Evolutionary conservation across 2,113 vertebrate genomes (phyloP), one percentile per base, ranked within the genome.

Genomic region (Dascyllus trimaculatus): DNA sequence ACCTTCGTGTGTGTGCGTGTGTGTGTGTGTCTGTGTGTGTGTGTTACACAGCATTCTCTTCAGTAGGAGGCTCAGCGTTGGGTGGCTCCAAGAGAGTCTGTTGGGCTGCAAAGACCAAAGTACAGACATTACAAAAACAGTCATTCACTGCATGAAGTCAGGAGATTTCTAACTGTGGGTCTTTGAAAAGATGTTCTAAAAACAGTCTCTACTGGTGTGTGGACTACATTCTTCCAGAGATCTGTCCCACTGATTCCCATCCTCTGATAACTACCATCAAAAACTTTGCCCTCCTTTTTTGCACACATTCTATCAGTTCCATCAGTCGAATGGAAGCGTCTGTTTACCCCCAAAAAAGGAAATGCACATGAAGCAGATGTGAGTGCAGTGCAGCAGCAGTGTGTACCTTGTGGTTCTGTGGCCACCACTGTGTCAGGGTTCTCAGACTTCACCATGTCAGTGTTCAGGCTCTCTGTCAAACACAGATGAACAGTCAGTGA

Each of bases 361-460:
- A 35, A 35, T 35, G 32, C 32, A 35, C 9, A 10, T 35, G 7
- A 35, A 35, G 32, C 2, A 35, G 32, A 35, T 35, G 32, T 35
- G 32, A 35, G 32, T 35, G 8, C 7, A 35, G 32, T 51, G 14
- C 8, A 15, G 60, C 13, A 5, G 11, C 14, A 10, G n/a, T n/a
- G 18, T 11, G 60, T 57, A 99, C 98, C 97, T 96, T 97, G 96
- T 32, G 97, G 97, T 21, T 99, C 97, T 88, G 97, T 95, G 21
- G 96, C 95, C 11, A 97, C 95, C 0, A 98, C 96, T 0, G 93
- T 95, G 62, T 99, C 96, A 64, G 96, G 95, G 84, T 96, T 96
- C 71, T 99, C 96, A 48, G 96, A 94, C 84, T 98, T 98, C 78
- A 95, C 95, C 0, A 97, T 96, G 66, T 98, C 96, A 0, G 95